Evolutionary conservation across 2,113 vertebrate species (phyloP).

Genomic region (Apodemus sylvaticus): DNA sequence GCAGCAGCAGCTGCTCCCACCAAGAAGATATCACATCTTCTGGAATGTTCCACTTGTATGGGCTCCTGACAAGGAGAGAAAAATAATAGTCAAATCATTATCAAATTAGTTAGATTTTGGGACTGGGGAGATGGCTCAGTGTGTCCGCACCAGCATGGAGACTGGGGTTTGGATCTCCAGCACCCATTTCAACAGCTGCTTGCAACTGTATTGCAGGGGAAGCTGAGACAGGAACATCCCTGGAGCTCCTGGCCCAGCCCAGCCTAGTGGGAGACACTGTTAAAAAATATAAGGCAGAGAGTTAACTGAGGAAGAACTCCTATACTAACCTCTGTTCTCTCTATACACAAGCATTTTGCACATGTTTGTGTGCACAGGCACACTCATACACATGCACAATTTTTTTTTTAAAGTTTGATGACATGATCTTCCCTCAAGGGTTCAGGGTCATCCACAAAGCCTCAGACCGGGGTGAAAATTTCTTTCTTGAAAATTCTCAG

Average conservation of each 20-base stretch:
- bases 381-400: background rate
- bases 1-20: background rate
- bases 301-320: background rate
- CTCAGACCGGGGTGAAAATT: background rate
- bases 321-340: background rate
- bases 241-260: background rate
- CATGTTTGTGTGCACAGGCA: background rate
- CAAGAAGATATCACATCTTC: background rate
- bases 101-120: background rate
- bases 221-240: background rate
- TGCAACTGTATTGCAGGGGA: background rate
- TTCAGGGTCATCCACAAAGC: background rate
- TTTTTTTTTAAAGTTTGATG: background rate
- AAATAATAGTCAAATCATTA: background rate
- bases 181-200: background rate
- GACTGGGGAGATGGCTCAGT: background rate
- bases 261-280: background rate
- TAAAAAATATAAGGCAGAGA: too few species aligned
- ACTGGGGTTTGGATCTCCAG: too few species aligned
- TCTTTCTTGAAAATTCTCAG: background rate
- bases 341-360: background rate
- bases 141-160: background rate
- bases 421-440: background rate
- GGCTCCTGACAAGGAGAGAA: background rate
- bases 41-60: rapidly evolving